These are phyloP conservation scores for Abrostola triplasia DNA, from an alignment of 2,888 invertebrate genomes.

Conservation along the genomic window DNA sequence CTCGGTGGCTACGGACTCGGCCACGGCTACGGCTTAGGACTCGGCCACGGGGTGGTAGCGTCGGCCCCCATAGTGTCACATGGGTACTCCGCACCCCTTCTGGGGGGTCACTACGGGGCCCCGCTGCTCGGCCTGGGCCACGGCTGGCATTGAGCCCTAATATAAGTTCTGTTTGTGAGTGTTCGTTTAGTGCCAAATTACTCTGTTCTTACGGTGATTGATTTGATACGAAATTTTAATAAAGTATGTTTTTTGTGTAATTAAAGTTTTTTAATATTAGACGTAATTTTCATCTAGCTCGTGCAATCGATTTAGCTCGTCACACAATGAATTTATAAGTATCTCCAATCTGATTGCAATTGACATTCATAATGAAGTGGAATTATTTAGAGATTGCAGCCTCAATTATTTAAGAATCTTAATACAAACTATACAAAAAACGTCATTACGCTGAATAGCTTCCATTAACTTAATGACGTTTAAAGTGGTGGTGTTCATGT, in stretches of 20 bases:
- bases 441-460: too few species aligned
- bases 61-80: slow-evolving; percentile 61
- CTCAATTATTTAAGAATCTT: too few species aligned
- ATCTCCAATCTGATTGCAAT: too few species aligned
- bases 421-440: too few species aligned
- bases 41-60: slow-evolving; percentile 46
- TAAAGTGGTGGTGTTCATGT: too few species aligned
- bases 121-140: slow-evolving; percentile 71
- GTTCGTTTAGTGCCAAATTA: slow-evolving; percentile 71
- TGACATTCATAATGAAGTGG: too few species aligned
- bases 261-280: slow-evolving; percentile 14
- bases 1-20: slow-evolving; percentile 37
- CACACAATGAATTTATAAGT: too few species aligned
- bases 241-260: slow-evolving; percentile 23
- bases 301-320: too few species aligned
- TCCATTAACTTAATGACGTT: too few species aligned
- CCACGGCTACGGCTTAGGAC: slow-evolving; percentile 58
- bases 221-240: slow-evolving; percentile 28
- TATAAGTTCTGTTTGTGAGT: slow-evolving; percentile 24
- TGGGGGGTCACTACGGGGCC: slow-evolving; percentile 55
- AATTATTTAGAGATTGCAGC: too few species aligned
- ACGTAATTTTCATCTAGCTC: too few species aligned
- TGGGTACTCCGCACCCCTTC: slow-evolving; percentile 46
- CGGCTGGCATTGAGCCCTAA: slow-evolving; percentile 69
- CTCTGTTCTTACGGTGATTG: slow-evolving; percentile 46